Conservation (phyloP, 1,140 invertebrate species). For the Pachypeltis micranthus region DNA sequence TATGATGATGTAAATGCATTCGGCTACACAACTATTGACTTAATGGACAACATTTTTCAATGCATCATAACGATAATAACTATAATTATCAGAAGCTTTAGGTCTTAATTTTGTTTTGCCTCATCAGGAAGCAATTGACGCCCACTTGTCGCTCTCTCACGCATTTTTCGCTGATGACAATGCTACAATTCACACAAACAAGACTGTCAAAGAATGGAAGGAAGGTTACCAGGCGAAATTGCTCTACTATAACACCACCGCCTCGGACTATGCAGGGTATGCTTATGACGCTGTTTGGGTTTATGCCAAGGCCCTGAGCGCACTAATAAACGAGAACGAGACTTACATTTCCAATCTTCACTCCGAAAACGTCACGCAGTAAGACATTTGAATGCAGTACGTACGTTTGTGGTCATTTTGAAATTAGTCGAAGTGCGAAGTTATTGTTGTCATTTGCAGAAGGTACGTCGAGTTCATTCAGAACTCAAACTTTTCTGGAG, state of each 20-base stretch:
- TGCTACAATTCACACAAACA: conserved; percentile 50
- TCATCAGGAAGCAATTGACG: conserved; percentile 53
- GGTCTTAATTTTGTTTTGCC: no score
- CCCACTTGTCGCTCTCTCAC: conserved; percentile 59
- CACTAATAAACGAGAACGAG: conserved; percentile 45
- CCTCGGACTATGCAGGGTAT: conserved; percentile 54
- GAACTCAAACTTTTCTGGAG: conserved; percentile 57
- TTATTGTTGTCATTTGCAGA: conserved; percentile 33
- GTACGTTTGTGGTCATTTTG: conserved; percentile 14
- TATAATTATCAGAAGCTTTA: no score
- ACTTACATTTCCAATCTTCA: conserved; percentile 46
- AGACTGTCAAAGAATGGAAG: conserved; percentile 46
- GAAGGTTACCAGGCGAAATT: conserved; percentile 35
- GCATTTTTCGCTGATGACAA: conserved; percentile 48
- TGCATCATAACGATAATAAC: no score
- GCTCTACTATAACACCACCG: conserved; percentile 7
- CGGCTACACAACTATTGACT: no score
- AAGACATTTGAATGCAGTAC: no score
- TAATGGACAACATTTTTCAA: no score
- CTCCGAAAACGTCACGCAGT: conserved; percentile 44
- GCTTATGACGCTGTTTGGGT: conserved; percentile 77
- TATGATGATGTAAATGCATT: no score
- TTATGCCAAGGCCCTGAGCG: conserved; percentile 59
- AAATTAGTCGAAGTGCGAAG: neutral
- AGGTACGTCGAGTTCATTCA: conserved; percentile 42